Base-by-base conservation (phyloP, 2,113 vertebrate species). In the Hemichromis elongatus region DNA sequence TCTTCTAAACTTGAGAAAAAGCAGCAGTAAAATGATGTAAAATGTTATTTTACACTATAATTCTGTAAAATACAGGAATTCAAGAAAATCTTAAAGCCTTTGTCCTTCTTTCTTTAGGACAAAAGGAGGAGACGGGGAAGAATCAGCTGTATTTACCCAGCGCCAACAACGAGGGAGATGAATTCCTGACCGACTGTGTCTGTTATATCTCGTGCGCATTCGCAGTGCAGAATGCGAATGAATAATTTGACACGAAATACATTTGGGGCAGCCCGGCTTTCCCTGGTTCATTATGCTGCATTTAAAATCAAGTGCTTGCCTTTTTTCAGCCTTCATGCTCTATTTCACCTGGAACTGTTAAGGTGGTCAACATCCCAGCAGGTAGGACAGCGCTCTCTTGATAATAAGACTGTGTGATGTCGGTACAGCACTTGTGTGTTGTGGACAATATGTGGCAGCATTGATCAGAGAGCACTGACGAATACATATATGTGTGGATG, bases 261-360 rank as follows among this genome's bases (percentile, higher is more conserved):
- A 92, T 82, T 24, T 79, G 82, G 79, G 77, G 63, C 45, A 21
- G 63, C 75, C 57, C 84, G 78, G 84, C 7, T 9, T 86, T 80
- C 61, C 16, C 55, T 35, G 79, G 35, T 75, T 90, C 87, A 91
- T 85, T 86, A 81, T 86, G 77, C 68, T 84, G 88, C 83, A 85
- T 91, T 92, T 86, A 79, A 88, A 93, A 89, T 87, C 70, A 87
- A 82, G n/a, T 5, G 18, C 40, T 66, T 79, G 56, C 75, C 45
- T 37, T 75, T 81, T 84, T 77, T 52, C 52, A 73, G 9, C 87
- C 77, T 84, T 73, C 53, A 63, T 11, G 57, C 81, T 89, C 86
- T 59, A 77, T 91, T 92, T 94, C 81, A 84, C 90, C 79, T 84
- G 16, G 61, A 84, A 90, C 88, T 85, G 73, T 88, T 81, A 66